Base-by-base conservation (phyloP, 2,797 vertebrate species). In the Meriones psammophilus region DNA sequence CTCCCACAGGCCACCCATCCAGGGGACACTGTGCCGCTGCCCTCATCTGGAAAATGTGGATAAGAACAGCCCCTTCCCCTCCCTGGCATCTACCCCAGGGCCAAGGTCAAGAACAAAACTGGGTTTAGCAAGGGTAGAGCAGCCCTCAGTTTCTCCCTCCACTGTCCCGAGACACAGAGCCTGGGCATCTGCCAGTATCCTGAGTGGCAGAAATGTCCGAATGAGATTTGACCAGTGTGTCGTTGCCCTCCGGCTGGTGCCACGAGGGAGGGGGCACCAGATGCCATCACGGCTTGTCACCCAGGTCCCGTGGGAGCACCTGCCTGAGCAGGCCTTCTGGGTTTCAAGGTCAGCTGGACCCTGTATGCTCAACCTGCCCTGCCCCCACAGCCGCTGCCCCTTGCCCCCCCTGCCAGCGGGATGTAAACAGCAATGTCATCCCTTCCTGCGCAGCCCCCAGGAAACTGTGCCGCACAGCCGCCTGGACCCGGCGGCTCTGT, bases 181-280 rank as follows among this genome's bases (percentile, higher is more conserved):
- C 64, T 58, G n/a, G 85, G 80, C n/a, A 50, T 50, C 84, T 36
- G 20, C 66, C 54, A n/a, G 33, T 97, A 97, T 98, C 97, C 98
- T 98, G 98, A 96, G 97, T 98, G 99, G 98, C 98, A 91, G 88
- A 96, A 96, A 92, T 98, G 91, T 85, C 89, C 95, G 87, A 96
- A 96, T 95, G 89, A 69, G 86, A 96, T 98, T 98, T 98, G 98
- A 98, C 98, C 98, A 98, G 98, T 98, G 98, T 98, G 98, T 97
- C 98, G 95, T 96, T n/a, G 74, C 18, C 15, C 1, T 8, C 62
- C 64, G n/a, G 92, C 42, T 33, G 83, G 85, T 46, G 54, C 58
- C 36, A 39, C 1, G 0, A 77, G 50, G 42, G 22, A 56, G 14
- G 30, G 9, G n/a, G 66, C 39, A 42, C 54, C 5, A 8, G 90